Percentiles rank a stretch among this genome's conserved stretches.
These are phyloP conservation scores for Smittia aterrima DNA, from an alignment of 2,888 invertebrate species.

Conservation along the genomic window DNA sequence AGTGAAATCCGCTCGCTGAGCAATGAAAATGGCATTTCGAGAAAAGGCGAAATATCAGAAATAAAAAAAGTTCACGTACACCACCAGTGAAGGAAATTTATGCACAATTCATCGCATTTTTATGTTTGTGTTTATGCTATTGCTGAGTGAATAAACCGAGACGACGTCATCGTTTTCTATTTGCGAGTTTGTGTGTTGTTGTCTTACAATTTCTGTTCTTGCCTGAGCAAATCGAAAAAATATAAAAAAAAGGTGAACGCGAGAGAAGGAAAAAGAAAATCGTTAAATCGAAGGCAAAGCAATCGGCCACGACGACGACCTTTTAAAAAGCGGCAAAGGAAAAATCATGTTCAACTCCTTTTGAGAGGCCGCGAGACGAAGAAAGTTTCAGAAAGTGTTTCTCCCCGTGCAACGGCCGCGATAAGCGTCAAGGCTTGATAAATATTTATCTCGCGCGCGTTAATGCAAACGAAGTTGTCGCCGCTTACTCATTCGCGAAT, in stretches of 20 bases:
- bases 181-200: neutral
- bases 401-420: neutral
- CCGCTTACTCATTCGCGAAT: neutral
- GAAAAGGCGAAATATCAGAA: neutral
- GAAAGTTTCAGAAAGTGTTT: neutral
- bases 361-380: neutral
- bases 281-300: neutral
- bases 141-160: neutral
- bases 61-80: neutral
- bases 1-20: neutral
- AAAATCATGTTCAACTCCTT: neutral
- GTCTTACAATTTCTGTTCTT: neutral
- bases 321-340: neutral
- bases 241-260: neutral
- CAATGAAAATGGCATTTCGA: conserved; percentile 3
- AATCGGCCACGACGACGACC: conserved; percentile 7
- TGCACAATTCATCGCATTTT: conserved; percentile 2
- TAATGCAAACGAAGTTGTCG: neutral
- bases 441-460: neutral
- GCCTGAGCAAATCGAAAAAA: neutral
- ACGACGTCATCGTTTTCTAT: conserved; percentile 7
- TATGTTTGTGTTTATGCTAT: neutral
- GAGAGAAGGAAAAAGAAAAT: conserved; percentile 7
- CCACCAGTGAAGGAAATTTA: neutral
- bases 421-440: neutral